These are phyloP conservation scores for Temnothorax ravouxi DNA, from an alignment of 2,888 invertebrate genomes.

Conservation along the genomic window DNA sequence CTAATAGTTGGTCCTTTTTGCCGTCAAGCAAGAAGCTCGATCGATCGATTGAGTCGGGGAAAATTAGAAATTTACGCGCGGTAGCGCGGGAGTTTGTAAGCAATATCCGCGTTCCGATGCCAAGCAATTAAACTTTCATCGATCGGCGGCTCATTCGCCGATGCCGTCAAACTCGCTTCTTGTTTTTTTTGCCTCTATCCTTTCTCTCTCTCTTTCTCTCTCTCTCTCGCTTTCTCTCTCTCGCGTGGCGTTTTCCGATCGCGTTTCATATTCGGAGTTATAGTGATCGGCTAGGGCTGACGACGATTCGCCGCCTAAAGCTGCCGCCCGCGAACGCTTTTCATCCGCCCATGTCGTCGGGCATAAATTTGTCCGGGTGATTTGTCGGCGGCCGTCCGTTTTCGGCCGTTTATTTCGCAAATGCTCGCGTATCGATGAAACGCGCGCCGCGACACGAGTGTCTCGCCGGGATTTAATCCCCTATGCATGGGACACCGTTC, in stretches of 20 bases:
- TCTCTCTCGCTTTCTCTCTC: neutral
- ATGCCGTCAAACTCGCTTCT: conserved; percentile 36
- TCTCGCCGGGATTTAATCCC: conserved; percentile 50
- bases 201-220: neutral
- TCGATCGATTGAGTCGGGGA: conserved; percentile 50
- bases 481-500: neutral
- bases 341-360: conserved; percentile 56
- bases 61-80: conserved; percentile 56
- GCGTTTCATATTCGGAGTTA: conserved; percentile 42
- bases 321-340: conserved; percentile 52
- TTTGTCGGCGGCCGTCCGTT: conserved; percentile 70
- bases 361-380: conserved; percentile 75
- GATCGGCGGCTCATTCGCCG: conserved; percentile 54
- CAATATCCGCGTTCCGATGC: conserved; percentile 57
- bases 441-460: conserved; percentile 25
- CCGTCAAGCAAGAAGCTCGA: conserved; percentile 45
- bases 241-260: conserved; percentile 1
- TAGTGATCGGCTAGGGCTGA: neutral
- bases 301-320: conserved; percentile 29
- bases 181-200: neutral
- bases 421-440: conserved; percentile 51
- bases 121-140: conserved; percentile 57
- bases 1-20: conserved; percentile 47
- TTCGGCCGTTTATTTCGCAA: conserved; percentile 67
- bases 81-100: conserved; percentile 55